Evolutionary conservation across 2,888 invertebrate species (phyloP).

Genomic region (Drosophila dives): DNA sequence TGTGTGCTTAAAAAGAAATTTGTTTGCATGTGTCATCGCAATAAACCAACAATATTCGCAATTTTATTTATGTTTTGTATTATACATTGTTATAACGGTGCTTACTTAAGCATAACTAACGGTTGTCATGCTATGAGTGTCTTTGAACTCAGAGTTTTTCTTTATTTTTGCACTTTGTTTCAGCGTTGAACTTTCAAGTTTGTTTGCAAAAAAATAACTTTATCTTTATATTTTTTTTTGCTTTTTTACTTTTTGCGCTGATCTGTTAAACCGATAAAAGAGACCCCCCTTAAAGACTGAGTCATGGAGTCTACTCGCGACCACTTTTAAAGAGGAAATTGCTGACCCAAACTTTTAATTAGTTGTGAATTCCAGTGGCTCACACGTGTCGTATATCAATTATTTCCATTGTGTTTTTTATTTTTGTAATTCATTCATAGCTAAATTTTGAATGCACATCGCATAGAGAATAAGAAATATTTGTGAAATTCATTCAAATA

Average conservation of each 20-base stretch:
- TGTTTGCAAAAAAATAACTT: conserved; percentile 11
- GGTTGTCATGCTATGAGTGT: conserved; percentile 61
- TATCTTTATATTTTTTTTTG: not conserved
- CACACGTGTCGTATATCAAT: conserved; percentile 10
- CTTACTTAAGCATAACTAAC: conserved; percentile 60
- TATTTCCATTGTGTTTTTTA: not conserved
- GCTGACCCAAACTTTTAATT: conserved; percentile 47
- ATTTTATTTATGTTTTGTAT: conserved; percentile 27
- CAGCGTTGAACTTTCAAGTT: conserved; percentile 16
- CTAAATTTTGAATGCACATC: conserved; percentile 1
- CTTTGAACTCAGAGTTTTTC: conserved; percentile 56
- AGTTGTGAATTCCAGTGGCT: conserved; percentile 15
- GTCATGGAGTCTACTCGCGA: conserved; percentile 14
- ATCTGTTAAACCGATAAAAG: conserved; percentile 55
- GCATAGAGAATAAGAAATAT: conserved; percentile 3
- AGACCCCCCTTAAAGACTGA: conserved; percentile 16
- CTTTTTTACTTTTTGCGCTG: conserved; percentile 26
- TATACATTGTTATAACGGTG: conserved; percentile 25
- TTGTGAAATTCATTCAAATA: conserved; percentile 41
- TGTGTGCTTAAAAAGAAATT: conserved; percentile 19
- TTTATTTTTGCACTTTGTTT: conserved; percentile 1
- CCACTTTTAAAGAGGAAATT: conserved; percentile 10
- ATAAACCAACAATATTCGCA: conserved; percentile 39
- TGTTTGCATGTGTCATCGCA: conserved; percentile 51
- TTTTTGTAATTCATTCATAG: conserved; percentile 1